Evolutionary conservation across 2,113 vertebrate species (phyloP), one percentile per base, ranked within the genome.

Genomic region (Emydocephalus ijimae): DNA sequence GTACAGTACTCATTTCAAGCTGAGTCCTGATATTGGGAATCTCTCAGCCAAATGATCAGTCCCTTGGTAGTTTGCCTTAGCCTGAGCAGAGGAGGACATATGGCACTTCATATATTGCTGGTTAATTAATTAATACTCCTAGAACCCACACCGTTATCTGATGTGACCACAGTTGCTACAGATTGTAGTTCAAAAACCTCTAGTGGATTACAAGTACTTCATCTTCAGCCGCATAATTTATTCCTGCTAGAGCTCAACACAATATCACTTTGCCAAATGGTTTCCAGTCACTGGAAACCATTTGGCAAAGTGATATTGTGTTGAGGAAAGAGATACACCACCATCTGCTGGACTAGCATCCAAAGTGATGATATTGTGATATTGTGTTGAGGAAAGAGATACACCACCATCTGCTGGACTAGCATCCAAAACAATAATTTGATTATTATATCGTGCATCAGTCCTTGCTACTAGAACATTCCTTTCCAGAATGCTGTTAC

Each of bases 321-420:
- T n/a, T n/a, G n/a, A n/a, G 14, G 18, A 85, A 81, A 2, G 45
- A 29, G 88, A 92, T 57, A 57, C 96, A 94, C 18, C 85, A 94
- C 96, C 97, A 54, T 91, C 39, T 39, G 39, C 39, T 39, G 39
- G 39, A 39, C 85, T 94, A 21, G 14, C 0, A 0, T 52, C 0
- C 0, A 90, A 81, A 87, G n/a, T n/a, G n/a, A n/a, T n/a, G n/a
- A n/a, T n/a, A n/a, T n/a, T n/a, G n/a, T n/a, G n/a, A n/a, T n/a
- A n/a, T n/a, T n/a, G n/a, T n/a, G n/a, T n/a, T n/a, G n/a, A n/a
- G n/a, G n/a, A n/a, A n/a, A n/a, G n/a, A n/a, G n/a, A n/a, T n/a
- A n/a, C n/a, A n/a, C n/a, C n/a, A n/a, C 96, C 97, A 56, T 91
- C 94, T 2, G 3, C 94, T 26, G 96, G 96, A 56, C 10, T 39